Percentiles rank a stretch among this genome's conserved stretches.
Conservation (phyloP, 1,140 invertebrate genomes). For the Zaprionus ghesquierei region DNA sequence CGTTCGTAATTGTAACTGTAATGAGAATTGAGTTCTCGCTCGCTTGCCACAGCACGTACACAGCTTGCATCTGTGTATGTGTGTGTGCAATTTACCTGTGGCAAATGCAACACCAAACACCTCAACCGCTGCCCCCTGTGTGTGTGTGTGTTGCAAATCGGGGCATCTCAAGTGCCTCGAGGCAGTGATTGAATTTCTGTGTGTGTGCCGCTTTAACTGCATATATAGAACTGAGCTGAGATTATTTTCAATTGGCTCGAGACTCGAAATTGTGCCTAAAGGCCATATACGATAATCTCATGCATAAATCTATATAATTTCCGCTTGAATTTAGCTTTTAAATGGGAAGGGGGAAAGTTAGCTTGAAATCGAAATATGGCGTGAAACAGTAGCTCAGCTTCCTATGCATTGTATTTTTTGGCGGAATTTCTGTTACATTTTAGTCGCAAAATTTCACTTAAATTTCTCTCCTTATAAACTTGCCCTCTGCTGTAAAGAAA, state of each 20-base stretch:
- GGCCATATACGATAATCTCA: conserved; percentile 6
- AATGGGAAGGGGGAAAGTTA: not conserved
- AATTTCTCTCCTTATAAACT: not conserved
- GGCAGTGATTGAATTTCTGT: conserved; percentile 23
- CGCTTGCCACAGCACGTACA: conserved; percentile 31
- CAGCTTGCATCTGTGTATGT: not conserved
- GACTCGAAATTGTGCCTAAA: conserved; percentile 17
- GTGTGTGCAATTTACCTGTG: conserved; percentile 23
- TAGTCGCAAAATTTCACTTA: conserved; percentile 26
- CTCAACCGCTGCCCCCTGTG: not conserved
- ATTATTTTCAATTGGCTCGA: conserved; percentile 13
- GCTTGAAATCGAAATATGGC: not conserved
- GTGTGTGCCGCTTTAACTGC: conserved; percentile 1
- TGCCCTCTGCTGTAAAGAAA: not conserved
- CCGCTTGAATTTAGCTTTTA: not conserved
- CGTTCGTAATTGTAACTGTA: conserved; percentile 76
- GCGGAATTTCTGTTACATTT: not conserved
- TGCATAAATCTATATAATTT: conserved; percentile 9
- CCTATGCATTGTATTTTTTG: not conserved
- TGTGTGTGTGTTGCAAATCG: too few relatives aligned
- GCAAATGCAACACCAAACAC: conserved; percentile 21
- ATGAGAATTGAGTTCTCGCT: conserved; percentile 47
- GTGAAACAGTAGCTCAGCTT: not conserved
- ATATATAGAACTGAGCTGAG: not conserved
- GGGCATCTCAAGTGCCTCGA: not conserved